phyloP scores from a whole-genome alignment of 2,888 invertebrate species.

The Argynnis bischoffii region DNA sequence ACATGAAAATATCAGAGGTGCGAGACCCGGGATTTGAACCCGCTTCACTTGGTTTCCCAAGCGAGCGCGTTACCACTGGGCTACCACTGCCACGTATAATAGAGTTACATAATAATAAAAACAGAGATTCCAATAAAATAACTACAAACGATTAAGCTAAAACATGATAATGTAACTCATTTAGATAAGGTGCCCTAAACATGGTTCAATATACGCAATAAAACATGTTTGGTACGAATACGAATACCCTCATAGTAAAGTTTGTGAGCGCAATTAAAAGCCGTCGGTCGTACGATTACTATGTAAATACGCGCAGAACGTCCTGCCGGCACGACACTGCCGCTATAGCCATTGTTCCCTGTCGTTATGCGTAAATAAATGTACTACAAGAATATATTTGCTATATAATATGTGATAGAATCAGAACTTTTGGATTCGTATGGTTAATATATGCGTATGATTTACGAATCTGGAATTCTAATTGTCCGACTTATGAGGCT shows the following conservation, averaged over 20 bases:
- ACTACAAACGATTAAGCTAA: slow-evolving; percentile 14
- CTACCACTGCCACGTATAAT: no score
- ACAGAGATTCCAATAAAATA: slow-evolving; percentile 21
- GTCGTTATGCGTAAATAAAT: not conserved
- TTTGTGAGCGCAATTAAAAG: slow-evolving; percentile 62
- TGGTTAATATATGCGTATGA: no score
- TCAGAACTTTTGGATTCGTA: not conserved
- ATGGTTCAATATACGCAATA: slow-evolving; percentile 20
- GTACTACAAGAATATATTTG: not conserved
- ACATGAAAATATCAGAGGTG: no score
- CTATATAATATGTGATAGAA: not conserved
- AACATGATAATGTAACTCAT: slow-evolving; percentile 24
- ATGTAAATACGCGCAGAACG: slow-evolving; percentile 71
- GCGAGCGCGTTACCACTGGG: no score
- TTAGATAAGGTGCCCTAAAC: slow-evolving; percentile 22
- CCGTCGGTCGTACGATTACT: slow-evolving; percentile 61
- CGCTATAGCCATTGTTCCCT: slow-evolving; percentile 13
- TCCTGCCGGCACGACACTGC: slow-evolving; percentile 53
- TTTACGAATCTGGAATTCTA: no score
- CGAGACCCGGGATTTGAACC: no score
- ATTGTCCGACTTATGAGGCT: no score
- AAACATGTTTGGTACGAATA: slow-evolving; percentile 30
- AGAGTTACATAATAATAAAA: not conserved
- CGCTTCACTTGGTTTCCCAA: no score
- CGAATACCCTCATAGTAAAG: slow-evolving; percentile 39